Evolutionary conservation across 2,113 vertebrate genomes (phyloP).

Genomic region (Epinephelus cyanopodus): DNA sequence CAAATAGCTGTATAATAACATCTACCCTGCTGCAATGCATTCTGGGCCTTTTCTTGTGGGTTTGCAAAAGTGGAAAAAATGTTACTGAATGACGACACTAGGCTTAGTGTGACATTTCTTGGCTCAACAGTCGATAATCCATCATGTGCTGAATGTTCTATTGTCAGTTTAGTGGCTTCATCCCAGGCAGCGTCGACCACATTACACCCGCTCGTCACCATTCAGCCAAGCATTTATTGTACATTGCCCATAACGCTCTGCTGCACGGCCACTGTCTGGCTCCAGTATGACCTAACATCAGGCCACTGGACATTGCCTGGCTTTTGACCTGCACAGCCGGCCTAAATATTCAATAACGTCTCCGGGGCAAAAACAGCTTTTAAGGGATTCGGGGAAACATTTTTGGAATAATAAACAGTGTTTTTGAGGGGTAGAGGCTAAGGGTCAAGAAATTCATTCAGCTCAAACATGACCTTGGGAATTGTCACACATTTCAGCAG

Average conservation of each 20-base stretch:
- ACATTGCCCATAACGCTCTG: slow-evolving; percentile 16
- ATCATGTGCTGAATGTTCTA: not conserved
- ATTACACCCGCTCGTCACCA: slow-evolving; percentile 12
- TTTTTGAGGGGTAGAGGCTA: not conserved
- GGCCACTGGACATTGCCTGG: slow-evolving; percentile 2
- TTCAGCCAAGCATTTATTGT: slow-evolving; percentile 28
- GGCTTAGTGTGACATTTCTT: slow-evolving; percentile 18
- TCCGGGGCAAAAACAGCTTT: not conserved
- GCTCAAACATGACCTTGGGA: slow-evolving; percentile 11
- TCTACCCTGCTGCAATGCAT: not conserved
- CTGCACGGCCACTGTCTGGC: slow-evolving; percentile 32
- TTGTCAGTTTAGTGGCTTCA: slow-evolving; percentile 28
- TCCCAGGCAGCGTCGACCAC: slow-evolving; percentile 6
- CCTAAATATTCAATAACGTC: slow-evolving; percentile 12
- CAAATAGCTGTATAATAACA: not conserved
- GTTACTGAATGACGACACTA: slow-evolving; percentile 1
- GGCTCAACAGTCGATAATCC: not conserved
- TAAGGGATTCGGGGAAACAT: not conserved
- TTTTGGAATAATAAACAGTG: not conserved
- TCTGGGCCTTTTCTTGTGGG: not conserved
- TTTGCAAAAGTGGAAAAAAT: slow-evolving; percentile 6
- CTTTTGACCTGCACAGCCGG: not conserved
- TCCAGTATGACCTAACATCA: slow-evolving; percentile 15
- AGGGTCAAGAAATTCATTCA: not conserved
- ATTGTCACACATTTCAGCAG: not conserved